These are phyloP conservation scores for Himalopsyche japonica DNA, from an alignment of 2,888 invertebrate genomes.

Conservation along the genomic window DNA sequence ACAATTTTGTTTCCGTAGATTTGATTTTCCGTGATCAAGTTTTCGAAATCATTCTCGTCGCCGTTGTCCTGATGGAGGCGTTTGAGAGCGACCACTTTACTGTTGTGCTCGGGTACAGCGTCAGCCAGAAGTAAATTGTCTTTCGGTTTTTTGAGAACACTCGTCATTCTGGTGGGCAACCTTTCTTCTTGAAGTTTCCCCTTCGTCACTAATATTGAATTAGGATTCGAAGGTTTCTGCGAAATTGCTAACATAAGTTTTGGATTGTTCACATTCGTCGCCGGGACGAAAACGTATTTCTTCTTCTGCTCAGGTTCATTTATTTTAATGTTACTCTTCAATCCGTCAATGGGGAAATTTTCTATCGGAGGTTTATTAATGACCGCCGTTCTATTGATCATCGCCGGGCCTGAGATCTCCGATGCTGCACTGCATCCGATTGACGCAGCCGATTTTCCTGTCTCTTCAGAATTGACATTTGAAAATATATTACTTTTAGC, in stretches of 20 bases:
- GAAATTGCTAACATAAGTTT: slow-evolving; percentile 53
- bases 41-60: slow-evolving; percentile 61
- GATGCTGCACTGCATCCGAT: not conserved
- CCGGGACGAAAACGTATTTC: slow-evolving; percentile 53
- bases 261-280: slow-evolving; percentile 48
- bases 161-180: slow-evolving; percentile 28
- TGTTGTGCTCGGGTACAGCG: slow-evolving; percentile 18
- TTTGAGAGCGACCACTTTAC: slow-evolving; percentile 56
- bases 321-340: not conserved
- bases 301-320: slow-evolving; percentile 41
- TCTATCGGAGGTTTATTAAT: not conserved
- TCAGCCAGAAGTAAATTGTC: slow-evolving; percentile 45
- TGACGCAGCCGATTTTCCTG: not conserved
- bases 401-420: not conserved
- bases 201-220: slow-evolving; percentile 45
- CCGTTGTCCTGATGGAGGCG: slow-evolving; percentile 56
- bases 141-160: slow-evolving; percentile 53
- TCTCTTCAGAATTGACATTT: not conserved
- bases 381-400: not conserved
- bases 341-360: not conserved
- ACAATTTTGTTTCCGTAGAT: slow-evolving; percentile 62
- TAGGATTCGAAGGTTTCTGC: slow-evolving; percentile 51
- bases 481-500: not conserved
- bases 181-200: slow-evolving; percentile 25
- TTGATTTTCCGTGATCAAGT: slow-evolving; percentile 61